Base-by-base conservation (phyloP, 2,797 vertebrate species). In the Mareca penelope region DNA sequence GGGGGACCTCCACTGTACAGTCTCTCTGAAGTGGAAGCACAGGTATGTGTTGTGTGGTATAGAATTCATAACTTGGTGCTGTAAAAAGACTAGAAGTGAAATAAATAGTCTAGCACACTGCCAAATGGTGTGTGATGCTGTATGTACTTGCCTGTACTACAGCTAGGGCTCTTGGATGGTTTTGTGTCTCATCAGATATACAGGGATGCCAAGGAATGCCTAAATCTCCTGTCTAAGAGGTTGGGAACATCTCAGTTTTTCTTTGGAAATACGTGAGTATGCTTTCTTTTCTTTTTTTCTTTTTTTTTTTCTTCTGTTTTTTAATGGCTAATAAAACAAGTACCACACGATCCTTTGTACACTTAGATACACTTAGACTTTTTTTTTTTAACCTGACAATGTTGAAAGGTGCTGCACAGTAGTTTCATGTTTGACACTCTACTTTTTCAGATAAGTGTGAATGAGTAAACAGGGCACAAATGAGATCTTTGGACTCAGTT, bases 191-290 rank as follows among this genome's bases (percentile, higher is more conserved):
- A 64, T 93, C 97, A 99, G 99, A 98, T 99, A 96, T 99, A 99
- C 98, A 99, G 98, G 96, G 99, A 99, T 96, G 99, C 99, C 97
- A 99, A 99, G 98, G 99, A 99, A 96, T 99, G 99, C 97, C 98
- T 99, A 95, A 99, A 99, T 97, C 98, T 99, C 89, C 98, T 99
- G 64, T 99, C 99, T 61, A 98, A 99, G 97, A 98, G 99, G 98
- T 96, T 99, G 97, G 99, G 99, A 92, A 98, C 98, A 59, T 98
- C 98, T 85, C 97, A 98, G 95, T 99, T 98, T 98, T 99, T 99
- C 98, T 99, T 99, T 97, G 99, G 99, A 97, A 98, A 98, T 97
- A 98, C 23, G 99, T 99, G 95, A 98, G 99, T 99, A 90, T 77
- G 52, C 24, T 75, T 63, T 76, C 40, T 91, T 22, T 16, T 31